A percentile compares a stretch with the other conserved stretches of the same genome.
Conservation (phyloP, 2,797 vertebrate species). For the Cryptoblepharus egeriae region DNA sequence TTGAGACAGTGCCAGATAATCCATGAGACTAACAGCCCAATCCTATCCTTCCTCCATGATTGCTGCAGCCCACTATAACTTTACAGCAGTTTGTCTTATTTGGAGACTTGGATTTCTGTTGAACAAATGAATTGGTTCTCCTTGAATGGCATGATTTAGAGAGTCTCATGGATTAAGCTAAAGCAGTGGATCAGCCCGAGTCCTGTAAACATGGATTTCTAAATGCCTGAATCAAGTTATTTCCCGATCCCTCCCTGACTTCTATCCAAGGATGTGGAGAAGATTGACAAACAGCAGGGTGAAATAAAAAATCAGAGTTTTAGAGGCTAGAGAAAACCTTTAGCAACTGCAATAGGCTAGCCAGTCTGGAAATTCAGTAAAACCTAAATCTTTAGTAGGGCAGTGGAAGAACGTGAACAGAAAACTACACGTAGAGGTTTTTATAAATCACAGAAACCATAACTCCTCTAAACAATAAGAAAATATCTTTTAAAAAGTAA, state of each 20-base stretch:
- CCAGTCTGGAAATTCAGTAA: constrained; percentile 7
- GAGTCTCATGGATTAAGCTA: constrained; percentile 51
- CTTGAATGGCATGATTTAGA: constrained; percentile 52
- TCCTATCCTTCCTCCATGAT: no score
- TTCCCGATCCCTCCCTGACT: constrained; percentile 58
- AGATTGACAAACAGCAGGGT: constrained; percentile 51
- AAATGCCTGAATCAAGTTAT: constrained; percentile 47
- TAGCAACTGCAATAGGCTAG: constrained; percentile 4
- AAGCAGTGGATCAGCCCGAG: constrained; percentile 57
- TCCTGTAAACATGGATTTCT: constrained; percentile 56
- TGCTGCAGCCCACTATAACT: constrained; percentile 23
- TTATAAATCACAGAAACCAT: neutral
- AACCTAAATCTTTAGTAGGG: constrained; percentile 28
- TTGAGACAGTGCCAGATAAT: neutral
- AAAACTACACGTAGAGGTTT: constrained; percentile 7
- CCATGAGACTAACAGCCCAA: no score
- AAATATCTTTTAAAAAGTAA: neutral
- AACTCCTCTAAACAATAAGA: neutral
- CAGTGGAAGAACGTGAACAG: neutral
- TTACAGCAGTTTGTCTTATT: constrained; percentile 46
- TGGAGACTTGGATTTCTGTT: constrained; percentile 36
- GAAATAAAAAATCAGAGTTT: constrained; percentile 44
- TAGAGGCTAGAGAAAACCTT: constrained; percentile 40
- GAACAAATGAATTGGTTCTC: constrained; percentile 35
- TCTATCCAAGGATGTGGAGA: constrained; percentile 50